Evolutionary conservation across 1,140 invertebrate genomes (phyloP).

Genomic region (Brachionus rotundiformis): DNA sequence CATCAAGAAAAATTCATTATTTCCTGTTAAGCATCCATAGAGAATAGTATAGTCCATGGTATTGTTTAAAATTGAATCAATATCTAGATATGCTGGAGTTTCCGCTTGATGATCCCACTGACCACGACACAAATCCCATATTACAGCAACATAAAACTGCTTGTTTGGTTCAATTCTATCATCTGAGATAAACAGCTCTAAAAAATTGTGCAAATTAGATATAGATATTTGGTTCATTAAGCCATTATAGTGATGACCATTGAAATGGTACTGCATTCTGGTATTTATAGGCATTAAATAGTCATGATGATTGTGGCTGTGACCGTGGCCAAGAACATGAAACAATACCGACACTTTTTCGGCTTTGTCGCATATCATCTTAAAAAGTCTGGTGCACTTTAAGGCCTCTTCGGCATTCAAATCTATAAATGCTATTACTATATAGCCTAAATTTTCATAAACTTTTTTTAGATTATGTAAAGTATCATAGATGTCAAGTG

Average conservation of each 20-base stretch:
- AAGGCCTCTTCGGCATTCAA: conserved; percentile 19
- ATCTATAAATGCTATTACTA: conserved; percentile 29
- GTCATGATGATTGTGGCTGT: conserved; percentile 23
- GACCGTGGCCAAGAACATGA: conserved; percentile 38
- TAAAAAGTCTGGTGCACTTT: background rate
- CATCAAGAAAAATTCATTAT: conserved; percentile 25
- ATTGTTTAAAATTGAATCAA: conserved; percentile 15
- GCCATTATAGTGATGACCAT: conserved; percentile 11
- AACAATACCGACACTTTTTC: conserved; percentile 10
- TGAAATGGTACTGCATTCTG: background rate
- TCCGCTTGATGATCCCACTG: conserved; percentile 18
- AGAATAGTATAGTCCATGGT: conserved; percentile 40
- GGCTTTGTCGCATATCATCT: conserved; percentile 32
- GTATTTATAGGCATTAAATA: conserved; percentile 31
- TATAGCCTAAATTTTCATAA: conserved; percentile 22
- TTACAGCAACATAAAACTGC: conserved; percentile 21
- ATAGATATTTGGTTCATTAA: background rate
- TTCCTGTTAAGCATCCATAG: conserved; percentile 32
- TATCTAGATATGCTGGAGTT: background rate
- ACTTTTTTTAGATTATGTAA: background rate
- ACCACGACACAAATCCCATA: conserved; percentile 47
- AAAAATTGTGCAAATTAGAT: conserved; percentile 38
- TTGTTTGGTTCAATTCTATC: background rate
- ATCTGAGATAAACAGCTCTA: conserved; percentile 27
- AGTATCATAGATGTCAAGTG: conserved; percentile 5